phyloP scores from a whole-genome alignment of 1,140 invertebrate species.

The Drosophila persimilis region DNA sequence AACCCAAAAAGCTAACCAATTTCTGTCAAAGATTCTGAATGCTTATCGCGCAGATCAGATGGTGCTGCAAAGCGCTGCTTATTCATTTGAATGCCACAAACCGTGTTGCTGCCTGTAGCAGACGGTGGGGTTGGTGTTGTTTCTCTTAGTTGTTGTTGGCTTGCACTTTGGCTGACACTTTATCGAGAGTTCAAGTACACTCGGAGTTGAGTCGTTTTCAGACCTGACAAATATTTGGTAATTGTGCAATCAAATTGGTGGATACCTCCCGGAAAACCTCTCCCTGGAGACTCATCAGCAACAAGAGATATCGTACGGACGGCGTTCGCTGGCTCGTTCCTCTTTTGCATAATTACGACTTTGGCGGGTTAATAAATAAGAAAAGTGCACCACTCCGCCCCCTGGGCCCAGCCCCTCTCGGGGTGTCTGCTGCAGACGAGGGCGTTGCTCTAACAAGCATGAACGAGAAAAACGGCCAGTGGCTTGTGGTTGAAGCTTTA shows the following conservation, averaged over 20 bases:
- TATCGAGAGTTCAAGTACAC: conserved; percentile 65
- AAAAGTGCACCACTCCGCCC: conserved; percentile 41
- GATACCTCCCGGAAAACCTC: background rate
- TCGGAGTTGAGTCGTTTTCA: conserved; percentile 28
- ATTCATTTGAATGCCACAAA: conserved; percentile 68
- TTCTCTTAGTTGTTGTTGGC: background rate
- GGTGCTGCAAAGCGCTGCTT: conserved; percentile 40
- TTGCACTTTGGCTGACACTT: conserved; percentile 51
- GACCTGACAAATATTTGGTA: conserved; percentile 43
- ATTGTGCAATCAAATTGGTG: conserved; percentile 40
- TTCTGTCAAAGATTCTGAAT: conserved; percentile 54
- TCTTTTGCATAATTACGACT: conserved; percentile 73
- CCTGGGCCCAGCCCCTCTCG: background rate
- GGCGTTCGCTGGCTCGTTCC: conserved; percentile 10
- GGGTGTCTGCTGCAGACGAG: conserved; percentile 26
- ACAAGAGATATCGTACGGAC: background rate
- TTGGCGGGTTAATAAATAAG: conserved; percentile 67
- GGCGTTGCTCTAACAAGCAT: conserved; percentile 75
- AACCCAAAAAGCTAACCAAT: conserved; percentile 18
- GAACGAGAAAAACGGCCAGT: conserved; percentile 21
- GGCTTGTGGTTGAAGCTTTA: too few relatives aligned
- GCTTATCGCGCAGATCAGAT: conserved; percentile 58
- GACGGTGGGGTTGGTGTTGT: conserved; percentile 22
- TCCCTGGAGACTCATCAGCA: conserved; percentile 9
- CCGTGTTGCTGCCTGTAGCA: conserved; percentile 44